These are phyloP conservation scores for Oscheius sp. DNA, from an alignment of 1,140 invertebrate species.

Conservation along the genomic window DNA sequence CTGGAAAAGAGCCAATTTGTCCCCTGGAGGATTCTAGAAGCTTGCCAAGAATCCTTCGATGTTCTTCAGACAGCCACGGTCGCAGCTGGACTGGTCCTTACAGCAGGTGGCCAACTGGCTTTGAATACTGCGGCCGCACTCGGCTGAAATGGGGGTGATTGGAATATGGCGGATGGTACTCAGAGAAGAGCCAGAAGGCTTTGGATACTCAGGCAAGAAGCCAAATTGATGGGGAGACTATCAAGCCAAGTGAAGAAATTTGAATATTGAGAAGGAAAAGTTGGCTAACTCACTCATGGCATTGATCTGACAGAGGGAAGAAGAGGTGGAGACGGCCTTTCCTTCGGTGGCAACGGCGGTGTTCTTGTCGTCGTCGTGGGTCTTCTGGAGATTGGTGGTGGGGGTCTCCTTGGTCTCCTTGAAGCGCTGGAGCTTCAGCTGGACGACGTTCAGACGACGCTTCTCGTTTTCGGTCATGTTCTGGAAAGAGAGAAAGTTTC, in stretches of 20 bases:
- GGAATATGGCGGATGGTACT: neutral
- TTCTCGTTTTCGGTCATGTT: conserved; percentile 31
- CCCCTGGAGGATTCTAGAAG: neutral
- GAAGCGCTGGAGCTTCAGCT: conserved; percentile 23
- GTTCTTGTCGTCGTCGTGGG: conserved; percentile 18
- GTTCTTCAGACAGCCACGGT: conserved; percentile 6
- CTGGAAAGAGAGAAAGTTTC: neutral
- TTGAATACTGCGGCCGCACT: neutral
- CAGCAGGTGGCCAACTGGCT: conserved; percentile 2
- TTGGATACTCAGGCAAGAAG: too few relatives aligned
- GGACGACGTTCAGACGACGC: conserved; percentile 19
- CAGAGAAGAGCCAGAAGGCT: neutral
- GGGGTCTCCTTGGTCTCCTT: conserved; percentile 16
- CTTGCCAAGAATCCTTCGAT: conserved; percentile 2
- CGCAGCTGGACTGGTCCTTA: conserved; percentile 13
- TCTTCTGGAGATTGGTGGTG: conserved; percentile 2
- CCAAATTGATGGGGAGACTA: too few relatives aligned
- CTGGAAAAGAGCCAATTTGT: neutral
- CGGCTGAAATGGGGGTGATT: neutral
- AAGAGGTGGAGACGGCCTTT: too few relatives aligned
- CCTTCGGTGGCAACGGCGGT: neutral
- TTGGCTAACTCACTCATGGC: neutral
- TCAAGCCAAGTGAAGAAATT: too few relatives aligned
- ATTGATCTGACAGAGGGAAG: neutral
- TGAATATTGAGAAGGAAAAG: too few relatives aligned